Base-by-base conservation (phyloP, 2,113 vertebrate genomes). In the Mastomys coucha region DNA sequence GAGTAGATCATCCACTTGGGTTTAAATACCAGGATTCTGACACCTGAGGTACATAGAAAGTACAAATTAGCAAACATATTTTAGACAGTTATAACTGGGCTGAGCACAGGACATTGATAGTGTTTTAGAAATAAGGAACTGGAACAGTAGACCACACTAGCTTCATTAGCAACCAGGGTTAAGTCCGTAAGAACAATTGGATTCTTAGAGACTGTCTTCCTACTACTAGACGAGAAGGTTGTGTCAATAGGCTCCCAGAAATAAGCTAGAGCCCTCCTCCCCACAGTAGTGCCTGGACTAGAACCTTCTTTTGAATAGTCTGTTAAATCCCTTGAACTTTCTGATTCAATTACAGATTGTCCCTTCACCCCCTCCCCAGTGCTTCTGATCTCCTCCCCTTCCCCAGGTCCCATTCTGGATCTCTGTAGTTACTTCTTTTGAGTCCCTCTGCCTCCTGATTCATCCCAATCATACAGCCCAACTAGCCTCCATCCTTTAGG, bases 151-250 rank as follows among this genome's bases (percentile, higher is more conserved):
- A 33, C n/a, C 58, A 17, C 8, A 77, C 12, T 17, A 89, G 36
- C 33, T 75, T 36, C 13, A 9, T 67, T 96, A 85, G 75, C 69
- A 80, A 2, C 80, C 51, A 91, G 24, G 16, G 63, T 51, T 84
- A 51, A 24, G 42, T 75, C n/a, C 12, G 2, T 89, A 77, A 56
- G 56, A 90, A 75, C 73, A 85, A 81, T 69, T 28, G 14, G 24
- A 20, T 91, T 72, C 91, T 78, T 96, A 49, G 51, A 95, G 16
- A 75, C 78, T 22, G 8, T 84, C 45, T 97, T 97, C 67, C 31
- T 94, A 12, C 84, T 91, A 20, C 2, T 92, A 19, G 13, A 51
- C 16, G 24, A 26, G 26, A 65, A 80, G 69, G 20, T 3, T 4
- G 53, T 53, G 11, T 49, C 7, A 28, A 45, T 70, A 87, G 36